Conservation (phyloP, 1,140 invertebrate species). For the Sinonovacula constricta region DNA sequence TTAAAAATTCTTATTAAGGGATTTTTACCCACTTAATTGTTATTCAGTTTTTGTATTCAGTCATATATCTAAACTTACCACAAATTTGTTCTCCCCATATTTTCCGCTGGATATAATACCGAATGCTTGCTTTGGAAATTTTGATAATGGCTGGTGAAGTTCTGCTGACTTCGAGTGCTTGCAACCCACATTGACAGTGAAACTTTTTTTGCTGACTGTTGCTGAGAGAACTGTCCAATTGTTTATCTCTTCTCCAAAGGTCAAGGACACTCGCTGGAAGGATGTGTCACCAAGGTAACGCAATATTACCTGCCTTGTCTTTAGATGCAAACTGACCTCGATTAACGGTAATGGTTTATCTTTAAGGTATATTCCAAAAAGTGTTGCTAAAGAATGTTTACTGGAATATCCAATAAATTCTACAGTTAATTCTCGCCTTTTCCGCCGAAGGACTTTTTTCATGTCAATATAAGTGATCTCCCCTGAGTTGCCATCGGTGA, state of each 20-base stretch:
- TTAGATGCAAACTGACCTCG: constrained; percentile 55
- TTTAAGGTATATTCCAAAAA: constrained; percentile 47
- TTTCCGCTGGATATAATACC: not conserved
- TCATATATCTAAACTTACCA: constrained; percentile 9
- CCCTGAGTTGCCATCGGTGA: constrained; percentile 6
- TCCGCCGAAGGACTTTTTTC: constrained; percentile 26
- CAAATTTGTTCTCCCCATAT: constrained; percentile 12
- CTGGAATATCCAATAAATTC: constrained; percentile 28
- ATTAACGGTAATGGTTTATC: constrained; percentile 54
- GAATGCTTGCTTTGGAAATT: constrained; percentile 5
- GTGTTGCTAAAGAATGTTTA: constrained; percentile 16
- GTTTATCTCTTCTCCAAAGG: constrained; percentile 37
- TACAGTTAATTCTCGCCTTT: constrained; percentile 38
- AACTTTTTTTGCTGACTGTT: constrained; percentile 30
- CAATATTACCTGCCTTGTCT: constrained; percentile 49
- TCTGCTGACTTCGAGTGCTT: constrained; percentile 9
- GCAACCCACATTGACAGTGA: constrained; percentile 51
- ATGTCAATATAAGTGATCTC: constrained; percentile 5
- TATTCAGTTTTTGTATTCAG: not conserved
- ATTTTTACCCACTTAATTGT: not conserved
- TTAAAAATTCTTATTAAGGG: not conserved
- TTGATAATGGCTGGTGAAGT: not conserved
- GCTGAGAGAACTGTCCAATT: constrained; percentile 44
- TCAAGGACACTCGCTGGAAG: constrained; percentile 54
- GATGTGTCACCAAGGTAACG: constrained; percentile 61